Evolutionary conservation across 2,113 vertebrate species (phyloP).

Genomic region (Typhlomys cinereus): DNA sequence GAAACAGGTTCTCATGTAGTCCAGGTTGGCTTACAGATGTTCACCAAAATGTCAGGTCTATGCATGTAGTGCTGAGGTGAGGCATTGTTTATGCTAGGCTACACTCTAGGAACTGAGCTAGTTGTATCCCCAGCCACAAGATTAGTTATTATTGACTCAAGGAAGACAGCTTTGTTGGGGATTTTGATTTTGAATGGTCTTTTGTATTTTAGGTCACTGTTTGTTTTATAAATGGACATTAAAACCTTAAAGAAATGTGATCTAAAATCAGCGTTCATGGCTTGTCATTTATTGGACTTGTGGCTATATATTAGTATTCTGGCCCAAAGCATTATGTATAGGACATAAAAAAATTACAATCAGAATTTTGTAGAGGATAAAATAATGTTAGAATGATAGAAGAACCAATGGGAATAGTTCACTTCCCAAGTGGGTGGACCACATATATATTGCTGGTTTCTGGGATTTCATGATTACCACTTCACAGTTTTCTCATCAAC

Average conservation of each 20-base stretch:
- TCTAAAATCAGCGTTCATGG: neutral
- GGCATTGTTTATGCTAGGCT: neutral
- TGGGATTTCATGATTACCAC: neutral
- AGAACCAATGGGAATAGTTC: neutral
- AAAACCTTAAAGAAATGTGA: neutral
- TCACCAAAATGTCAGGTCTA: neutral
- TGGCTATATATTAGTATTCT: neutral
- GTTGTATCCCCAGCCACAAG: neutral
- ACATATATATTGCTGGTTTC: neutral
- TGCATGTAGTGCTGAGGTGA: neutral
- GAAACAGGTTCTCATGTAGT: neutral
- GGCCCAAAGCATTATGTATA: neutral
- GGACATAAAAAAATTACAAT: neutral
- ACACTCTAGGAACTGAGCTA: neutral
- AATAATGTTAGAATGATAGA: neutral
- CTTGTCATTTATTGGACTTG: neutral
- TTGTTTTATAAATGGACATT: neutral
- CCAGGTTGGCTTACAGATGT: neutral
- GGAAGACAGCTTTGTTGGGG: neutral
- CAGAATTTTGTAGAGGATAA: neutral
- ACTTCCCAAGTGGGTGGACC: neutral
- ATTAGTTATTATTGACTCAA: neutral
- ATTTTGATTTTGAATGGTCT: neutral
- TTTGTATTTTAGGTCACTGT: neutral
- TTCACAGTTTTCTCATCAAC: neutral